A percentile compares a stretch with the other conserved stretches of the same genome.
These are phyloP conservation scores for Pantherophis guttatus DNA, from an alignment of 2,113 vertebrate species.

Conservation along the genomic window DNA sequence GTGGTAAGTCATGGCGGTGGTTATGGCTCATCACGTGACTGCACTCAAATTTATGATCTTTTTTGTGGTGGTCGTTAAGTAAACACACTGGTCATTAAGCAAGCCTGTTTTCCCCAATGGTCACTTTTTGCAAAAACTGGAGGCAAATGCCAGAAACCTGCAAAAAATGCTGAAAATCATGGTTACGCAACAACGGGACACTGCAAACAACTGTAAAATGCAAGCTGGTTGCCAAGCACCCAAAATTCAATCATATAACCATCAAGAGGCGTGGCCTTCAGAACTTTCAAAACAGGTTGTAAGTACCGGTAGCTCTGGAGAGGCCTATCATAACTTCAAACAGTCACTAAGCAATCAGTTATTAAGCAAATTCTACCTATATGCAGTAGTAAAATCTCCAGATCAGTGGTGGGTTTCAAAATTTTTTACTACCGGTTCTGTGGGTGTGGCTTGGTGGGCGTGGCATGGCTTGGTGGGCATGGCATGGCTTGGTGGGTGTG, in stretches of 20 bases:
- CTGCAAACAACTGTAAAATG: not conserved
- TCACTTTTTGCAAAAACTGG: not conserved
- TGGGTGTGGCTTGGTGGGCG: no score
- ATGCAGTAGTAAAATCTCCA: not conserved
- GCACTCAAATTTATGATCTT: not conserved
- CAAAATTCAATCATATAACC: not conserved
- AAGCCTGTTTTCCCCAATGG: not conserved
- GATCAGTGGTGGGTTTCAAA: not conserved
- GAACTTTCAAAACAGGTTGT: not conserved
- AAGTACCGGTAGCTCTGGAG: not conserved
- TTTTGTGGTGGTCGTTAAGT: not conserved
- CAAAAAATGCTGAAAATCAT: not conserved
- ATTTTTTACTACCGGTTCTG: no score
- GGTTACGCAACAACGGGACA: not conserved
- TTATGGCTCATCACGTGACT: not conserved
- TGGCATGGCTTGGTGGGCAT: no score
- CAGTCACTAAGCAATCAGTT: not conserved
- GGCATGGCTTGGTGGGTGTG: no score
- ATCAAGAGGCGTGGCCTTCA: not conserved
- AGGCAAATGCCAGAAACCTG: not conserved
- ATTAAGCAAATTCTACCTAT: not conserved
- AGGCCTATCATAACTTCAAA: not conserved
- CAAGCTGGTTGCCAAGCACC: not conserved
- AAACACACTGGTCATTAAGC: not conserved
- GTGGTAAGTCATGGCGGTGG: no score